These are phyloP conservation scores for Orthosia cruda DNA, from an alignment of 2,888 invertebrate species.

Conservation along the genomic window DNA sequence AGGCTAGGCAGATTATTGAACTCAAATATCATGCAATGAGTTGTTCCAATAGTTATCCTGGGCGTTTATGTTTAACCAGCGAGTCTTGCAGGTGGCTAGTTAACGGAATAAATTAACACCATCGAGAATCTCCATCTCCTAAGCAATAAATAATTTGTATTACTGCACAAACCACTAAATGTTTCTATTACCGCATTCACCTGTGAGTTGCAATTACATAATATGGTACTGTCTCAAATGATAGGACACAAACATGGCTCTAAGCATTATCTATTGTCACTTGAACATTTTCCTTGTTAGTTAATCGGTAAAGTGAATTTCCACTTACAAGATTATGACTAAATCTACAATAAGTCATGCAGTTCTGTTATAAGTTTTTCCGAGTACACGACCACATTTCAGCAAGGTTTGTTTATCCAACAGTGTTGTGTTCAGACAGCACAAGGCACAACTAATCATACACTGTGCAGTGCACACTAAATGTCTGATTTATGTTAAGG, in stretches of 20 bases:
- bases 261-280: slow-evolving; percentile 33
- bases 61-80: slow-evolving; percentile 40
- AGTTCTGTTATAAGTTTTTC: slow-evolving; percentile 49
- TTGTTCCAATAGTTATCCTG: slow-evolving; percentile 44
- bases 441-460: slow-evolving; percentile 57
- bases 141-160: slow-evolving; percentile 55
- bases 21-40: slow-evolving; percentile 34
- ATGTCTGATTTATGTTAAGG: slow-evolving; percentile 76
- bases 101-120: slow-evolving; percentile 62
- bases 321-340: slow-evolving; percentile 38
- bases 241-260: slow-evolving; percentile 24
- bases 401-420: slow-evolving; percentile 56
- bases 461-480: slow-evolving; percentile 64
- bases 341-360: slow-evolving; percentile 46
- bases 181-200: slow-evolving; percentile 58
- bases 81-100: slow-evolving; percentile 40
- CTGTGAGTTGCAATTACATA: slow-evolving; percentile 34
- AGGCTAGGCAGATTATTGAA: too few relatives aligned
- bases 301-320: slow-evolving; percentile 37
- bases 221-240: slow-evolving; percentile 38
- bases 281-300: slow-evolving; percentile 41
- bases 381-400: slow-evolving; percentile 37
- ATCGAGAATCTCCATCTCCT: slow-evolving; percentile 42
- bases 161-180: slow-evolving; percentile 47
- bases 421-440: slow-evolving; percentile 44